Evolutionary conservation across 2,888 invertebrate species (phyloP).

Genomic region (Trissolcus brochymenae): DNA sequence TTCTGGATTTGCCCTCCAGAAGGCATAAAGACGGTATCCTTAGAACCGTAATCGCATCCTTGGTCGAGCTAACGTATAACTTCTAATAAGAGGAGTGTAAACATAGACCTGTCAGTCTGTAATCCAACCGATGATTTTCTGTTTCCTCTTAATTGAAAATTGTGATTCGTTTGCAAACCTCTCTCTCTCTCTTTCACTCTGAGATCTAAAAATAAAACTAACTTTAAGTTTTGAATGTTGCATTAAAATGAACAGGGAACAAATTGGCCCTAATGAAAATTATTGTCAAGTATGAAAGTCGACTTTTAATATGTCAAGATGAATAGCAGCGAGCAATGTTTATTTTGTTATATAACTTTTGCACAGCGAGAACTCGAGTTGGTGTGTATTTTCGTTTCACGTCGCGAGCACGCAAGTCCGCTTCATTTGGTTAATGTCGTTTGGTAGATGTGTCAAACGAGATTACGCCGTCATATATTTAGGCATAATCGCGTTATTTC

Average conservation of each 20-base stretch:
- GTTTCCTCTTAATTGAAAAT: no score
- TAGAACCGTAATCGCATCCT: no score
- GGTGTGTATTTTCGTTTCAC: neutral
- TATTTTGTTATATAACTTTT: no score
- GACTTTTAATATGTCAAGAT: constrained; percentile 1
- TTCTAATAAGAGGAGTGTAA: no score
- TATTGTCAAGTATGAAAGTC: neutral
- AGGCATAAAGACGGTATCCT: no score
- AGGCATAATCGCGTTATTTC: constrained; percentile 31
- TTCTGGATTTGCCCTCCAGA: no score
- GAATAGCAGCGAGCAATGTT: neutral
- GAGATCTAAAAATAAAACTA: neutral
- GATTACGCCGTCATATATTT: constrained; percentile 19
- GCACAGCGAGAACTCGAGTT: no score
- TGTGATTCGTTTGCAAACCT: no score
- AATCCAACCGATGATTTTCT: no score
- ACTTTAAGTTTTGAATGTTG: neutral
- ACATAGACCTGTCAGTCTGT: no score
- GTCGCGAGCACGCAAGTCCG: neutral
- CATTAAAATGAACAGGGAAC: neutral
- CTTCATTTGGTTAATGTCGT: constrained; percentile 23
- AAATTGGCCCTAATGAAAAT: neutral
- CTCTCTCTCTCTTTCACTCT: no score
- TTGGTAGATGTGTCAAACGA: constrained; percentile 18
- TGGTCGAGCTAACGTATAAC: no score